phyloP scores from a whole-genome alignment of 2,113 vertebrate species.

The Nothocercus nigrocapillus region DNA sequence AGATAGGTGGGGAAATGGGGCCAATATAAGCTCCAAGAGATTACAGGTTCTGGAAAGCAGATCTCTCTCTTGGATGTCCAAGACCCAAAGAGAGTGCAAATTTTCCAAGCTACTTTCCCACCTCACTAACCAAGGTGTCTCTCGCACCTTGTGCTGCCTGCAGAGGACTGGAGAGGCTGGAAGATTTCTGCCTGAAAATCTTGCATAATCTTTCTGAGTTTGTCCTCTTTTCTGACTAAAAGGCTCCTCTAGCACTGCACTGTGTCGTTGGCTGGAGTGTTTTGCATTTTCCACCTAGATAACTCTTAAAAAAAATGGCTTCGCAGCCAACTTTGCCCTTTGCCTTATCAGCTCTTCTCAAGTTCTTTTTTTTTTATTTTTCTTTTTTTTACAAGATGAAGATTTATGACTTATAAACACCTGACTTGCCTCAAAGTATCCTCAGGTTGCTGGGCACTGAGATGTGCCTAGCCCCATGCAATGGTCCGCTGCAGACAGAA shows the following conservation, averaged over 20 bases:
- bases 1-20: not conserved
- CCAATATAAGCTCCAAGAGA: not conserved
- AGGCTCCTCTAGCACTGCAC: not conserved
- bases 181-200: not conserved
- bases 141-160: not conserved
- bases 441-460: not conserved
- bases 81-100: not conserved
- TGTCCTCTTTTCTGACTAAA: not conserved
- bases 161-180: not conserved
- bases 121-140: not conserved
- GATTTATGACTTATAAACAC: not conserved
- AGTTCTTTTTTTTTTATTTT: not conserved
- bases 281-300: not conserved
- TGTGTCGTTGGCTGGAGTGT: not conserved
- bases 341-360: not conserved
- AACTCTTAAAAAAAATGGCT: not conserved
- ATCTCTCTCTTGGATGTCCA: not conserved
- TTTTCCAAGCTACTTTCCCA: not conserved
- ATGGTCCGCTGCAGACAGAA: not conserved
- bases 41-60: not conserved
- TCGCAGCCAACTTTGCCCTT: not conserved
- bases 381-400: not conserved
- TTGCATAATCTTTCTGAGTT: not conserved
- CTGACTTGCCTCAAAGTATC: not conserved
- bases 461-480: not conserved